Conservation (phyloP, 2,113 vertebrate genomes). For the Pyrgilauda ruficollis region DNA sequence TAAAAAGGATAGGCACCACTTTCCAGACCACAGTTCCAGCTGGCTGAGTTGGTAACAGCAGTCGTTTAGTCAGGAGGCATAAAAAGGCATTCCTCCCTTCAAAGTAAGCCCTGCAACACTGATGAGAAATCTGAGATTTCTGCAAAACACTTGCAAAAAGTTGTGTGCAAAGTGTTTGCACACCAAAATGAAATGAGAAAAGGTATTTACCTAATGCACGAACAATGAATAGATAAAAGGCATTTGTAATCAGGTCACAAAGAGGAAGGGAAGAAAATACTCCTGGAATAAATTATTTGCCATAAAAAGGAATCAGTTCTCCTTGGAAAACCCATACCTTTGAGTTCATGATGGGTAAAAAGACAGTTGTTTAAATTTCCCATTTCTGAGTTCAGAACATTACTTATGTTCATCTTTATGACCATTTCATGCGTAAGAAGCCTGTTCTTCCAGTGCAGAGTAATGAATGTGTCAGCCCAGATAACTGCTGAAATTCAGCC, state of each 20-base stretch:
- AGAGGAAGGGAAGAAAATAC: background rate
- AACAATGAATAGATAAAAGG: background rate
- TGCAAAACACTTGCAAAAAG: background rate
- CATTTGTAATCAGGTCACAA: background rate
- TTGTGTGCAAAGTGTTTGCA: background rate
- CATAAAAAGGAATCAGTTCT: background rate
- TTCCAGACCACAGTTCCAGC: background rate
- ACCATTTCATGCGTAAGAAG: background rate
- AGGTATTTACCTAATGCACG: background rate
- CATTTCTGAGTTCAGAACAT: background rate
- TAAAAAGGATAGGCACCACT: background rate
- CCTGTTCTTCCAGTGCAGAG: background rate
- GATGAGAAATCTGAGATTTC: background rate
- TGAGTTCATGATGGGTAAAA: background rate
- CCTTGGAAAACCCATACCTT: background rate
- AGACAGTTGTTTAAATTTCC: background rate
- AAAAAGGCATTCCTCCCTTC: background rate
- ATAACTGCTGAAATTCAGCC: constrained; percentile 9
- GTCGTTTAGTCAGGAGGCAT: background rate
- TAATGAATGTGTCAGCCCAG: background rate
- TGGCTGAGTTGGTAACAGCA: background rate
- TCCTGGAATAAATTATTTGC: background rate
- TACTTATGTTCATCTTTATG: background rate
- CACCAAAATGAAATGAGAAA: background rate
- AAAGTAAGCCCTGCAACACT: background rate